Evolutionary conservation across 2,888 invertebrate species (phyloP).

Genomic region (Cyaniris semiargus): DNA sequence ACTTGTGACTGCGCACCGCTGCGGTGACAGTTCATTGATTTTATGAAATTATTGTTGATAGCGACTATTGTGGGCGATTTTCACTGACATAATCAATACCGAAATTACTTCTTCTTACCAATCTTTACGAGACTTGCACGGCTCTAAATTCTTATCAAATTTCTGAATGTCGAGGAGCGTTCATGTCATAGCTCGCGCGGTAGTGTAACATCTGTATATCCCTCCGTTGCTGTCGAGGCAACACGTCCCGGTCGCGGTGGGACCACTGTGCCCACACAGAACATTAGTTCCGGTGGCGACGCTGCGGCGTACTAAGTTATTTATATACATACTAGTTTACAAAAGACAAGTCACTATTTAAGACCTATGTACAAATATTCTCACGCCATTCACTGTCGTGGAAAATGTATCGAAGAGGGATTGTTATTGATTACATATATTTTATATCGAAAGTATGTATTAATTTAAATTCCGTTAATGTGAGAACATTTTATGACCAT

Average conservation of each 20-base stretch:
- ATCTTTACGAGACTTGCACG: slow-evolving; percentile 2
- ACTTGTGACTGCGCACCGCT: slow-evolving; percentile 45
- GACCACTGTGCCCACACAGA: not conserved
- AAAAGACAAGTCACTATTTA: slow-evolving; percentile 33
- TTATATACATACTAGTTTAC: slow-evolving; percentile 17
- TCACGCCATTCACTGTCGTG: slow-evolving; percentile 21
- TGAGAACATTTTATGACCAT: slow-evolving; percentile 73
- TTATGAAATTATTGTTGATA: slow-evolving; percentile 42
- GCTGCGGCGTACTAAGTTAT: not conserved
- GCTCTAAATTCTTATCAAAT: not conserved
- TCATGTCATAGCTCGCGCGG: not conserved
- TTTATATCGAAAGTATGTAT: slow-evolving; percentile 67
- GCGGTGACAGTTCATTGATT: slow-evolving; percentile 52
- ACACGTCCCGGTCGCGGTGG: not conserved
- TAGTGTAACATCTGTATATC: slow-evolving; percentile 4
- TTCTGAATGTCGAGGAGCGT: not conserved
- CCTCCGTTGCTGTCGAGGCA: slow-evolving; percentile 14
- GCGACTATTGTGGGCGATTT: slow-evolving; percentile 34
- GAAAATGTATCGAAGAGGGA: slow-evolving; percentile 47
- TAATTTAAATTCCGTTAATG: slow-evolving; percentile 61
- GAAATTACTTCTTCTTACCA: not conserved
- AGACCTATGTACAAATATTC: slow-evolving; percentile 44
- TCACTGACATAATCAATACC: not conserved
- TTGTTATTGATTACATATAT: slow-evolving; percentile 76
- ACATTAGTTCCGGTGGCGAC: not conserved